Evolutionary conservation across 2,888 invertebrate genomes (phyloP), one percentile per base, ranked within the genome.

Genomic region (Andricus quercusramuli): DNA sequence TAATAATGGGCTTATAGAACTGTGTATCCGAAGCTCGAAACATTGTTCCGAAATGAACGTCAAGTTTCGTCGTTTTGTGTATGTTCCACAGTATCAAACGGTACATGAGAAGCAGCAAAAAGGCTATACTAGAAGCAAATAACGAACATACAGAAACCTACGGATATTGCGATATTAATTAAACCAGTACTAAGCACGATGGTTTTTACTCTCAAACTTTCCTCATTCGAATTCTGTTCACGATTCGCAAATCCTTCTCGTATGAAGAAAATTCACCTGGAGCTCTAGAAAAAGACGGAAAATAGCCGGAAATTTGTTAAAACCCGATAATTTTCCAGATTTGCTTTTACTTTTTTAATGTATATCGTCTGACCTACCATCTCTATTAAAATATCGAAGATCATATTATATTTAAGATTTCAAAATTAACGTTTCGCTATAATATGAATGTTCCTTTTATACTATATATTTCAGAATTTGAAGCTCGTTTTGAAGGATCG

Each of bases 131-230:
- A 51, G 70, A 70, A 70, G 51, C 51, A 56, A 47, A 15, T 25
- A 47, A 32, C 74, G 37, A 74, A 74, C 32, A 74, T 74, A 32
- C 74, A 74, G 74, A 74, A 37, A 59, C 56, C 74, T 59, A 56
- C 56, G 56, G 74, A 74, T 74, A 74, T 74, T 74, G 74, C 74
- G 74, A 74, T 74, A 74, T 74, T 74, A 74, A 74, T 74, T 56
- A 74, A 74, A 74, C 74, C 74, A 56, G 56, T 37, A 74, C 74
- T 37, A 56, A 59, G 74, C 74, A 74, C 56, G 29, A 56, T 56
- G n/a, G 15, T 74, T 64, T 74, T 74, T 74, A 32, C 74, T 59
- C 74, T 20, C n/a, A 56, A 74, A 74, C 74, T 74, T 74, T 74
- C 56, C 56, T 74, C 74, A 74, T 74, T 74, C 32, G 56, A 74